Evolutionary conservation across 2,113 vertebrate species (phyloP).

Genomic region (Peromyscus californicus): DNA sequence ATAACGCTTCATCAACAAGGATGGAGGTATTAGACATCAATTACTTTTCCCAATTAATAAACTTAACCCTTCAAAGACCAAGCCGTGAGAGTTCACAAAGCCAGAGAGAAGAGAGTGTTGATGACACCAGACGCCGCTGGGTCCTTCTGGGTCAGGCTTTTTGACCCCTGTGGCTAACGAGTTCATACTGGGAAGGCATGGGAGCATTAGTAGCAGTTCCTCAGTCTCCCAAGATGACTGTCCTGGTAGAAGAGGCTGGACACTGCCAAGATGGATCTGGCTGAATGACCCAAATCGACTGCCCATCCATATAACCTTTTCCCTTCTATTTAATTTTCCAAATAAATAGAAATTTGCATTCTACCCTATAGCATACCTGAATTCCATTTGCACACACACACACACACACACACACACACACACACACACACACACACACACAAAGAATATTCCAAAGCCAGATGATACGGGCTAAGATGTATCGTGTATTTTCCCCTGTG

Average conservation of each 20-base stretch:
- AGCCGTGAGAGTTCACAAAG: fast-evolving
- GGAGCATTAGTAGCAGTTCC: fast-evolving
- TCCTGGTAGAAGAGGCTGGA: fast-evolving
- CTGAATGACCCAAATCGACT: not conserved
- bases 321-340: not conserved
- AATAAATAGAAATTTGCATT: not conserved
- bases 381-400: not conserved
- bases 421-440: too few species aligned
- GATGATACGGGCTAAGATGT: not conserved
- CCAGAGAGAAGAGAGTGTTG: not conserved
- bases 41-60: conserved; percentile 62
- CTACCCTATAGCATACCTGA: not conserved
- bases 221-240: fast-evolving
- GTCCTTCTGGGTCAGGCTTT: not conserved
- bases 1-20: conserved; percentile 71
- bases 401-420: too few species aligned
- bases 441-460: not conserved
- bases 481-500: not conserved
- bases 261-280: fast-evolving
- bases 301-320: fast-evolving
- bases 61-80: conserved; percentile 30
- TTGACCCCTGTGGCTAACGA: not conserved
- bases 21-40: conserved; percentile 47
- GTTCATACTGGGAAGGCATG: fast-evolving
- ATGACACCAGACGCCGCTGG: fast-evolving